A percentile compares a stretch with the other conserved stretches of the same genome.
These are phyloP conservation scores for Thripadectes ignobilis DNA, from an alignment of 2,797 vertebrate species.

Conservation along the genomic window DNA sequence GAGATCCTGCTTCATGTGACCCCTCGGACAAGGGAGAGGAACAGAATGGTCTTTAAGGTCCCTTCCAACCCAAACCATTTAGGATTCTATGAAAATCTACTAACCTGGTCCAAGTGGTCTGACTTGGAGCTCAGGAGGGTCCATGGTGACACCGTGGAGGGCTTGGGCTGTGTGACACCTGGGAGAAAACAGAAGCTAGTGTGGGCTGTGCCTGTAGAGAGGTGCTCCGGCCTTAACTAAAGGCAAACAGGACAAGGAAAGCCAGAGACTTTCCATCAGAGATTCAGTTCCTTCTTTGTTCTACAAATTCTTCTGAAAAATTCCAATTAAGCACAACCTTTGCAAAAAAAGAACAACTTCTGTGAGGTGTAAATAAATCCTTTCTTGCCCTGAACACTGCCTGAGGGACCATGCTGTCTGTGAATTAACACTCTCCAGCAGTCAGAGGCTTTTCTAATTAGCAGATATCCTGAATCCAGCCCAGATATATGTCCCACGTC, in stretches of 20 bases:
- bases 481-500: slow-evolving; percentile 5
- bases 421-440: slow-evolving; percentile 32
- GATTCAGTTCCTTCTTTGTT: not conserved
- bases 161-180: not conserved
- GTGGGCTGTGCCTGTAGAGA: not conserved
- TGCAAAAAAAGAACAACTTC: not conserved
- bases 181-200: not conserved
- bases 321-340: not conserved
- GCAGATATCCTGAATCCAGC: not conserved
- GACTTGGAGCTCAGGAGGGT: not conserved
- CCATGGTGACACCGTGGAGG: accelerated
- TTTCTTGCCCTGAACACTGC: not conserved
- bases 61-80: not conserved
- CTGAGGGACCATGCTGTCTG: not conserved
- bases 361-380: slow-evolving; percentile 38
- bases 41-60: accelerated
- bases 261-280: not conserved
- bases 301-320: not conserved
- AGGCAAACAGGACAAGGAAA: not conserved
- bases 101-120: accelerated
- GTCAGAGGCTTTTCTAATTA: slow-evolving; percentile 43
- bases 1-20: accelerated
- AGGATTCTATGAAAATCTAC: not conserved
- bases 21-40: not conserved
- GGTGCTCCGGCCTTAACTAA: not conserved